A percentile compares a stretch with the other conserved stretches of the same genome.
phyloP scores from a whole-genome alignment of 2,888 invertebrate species.

The Nebria salina region DNA sequence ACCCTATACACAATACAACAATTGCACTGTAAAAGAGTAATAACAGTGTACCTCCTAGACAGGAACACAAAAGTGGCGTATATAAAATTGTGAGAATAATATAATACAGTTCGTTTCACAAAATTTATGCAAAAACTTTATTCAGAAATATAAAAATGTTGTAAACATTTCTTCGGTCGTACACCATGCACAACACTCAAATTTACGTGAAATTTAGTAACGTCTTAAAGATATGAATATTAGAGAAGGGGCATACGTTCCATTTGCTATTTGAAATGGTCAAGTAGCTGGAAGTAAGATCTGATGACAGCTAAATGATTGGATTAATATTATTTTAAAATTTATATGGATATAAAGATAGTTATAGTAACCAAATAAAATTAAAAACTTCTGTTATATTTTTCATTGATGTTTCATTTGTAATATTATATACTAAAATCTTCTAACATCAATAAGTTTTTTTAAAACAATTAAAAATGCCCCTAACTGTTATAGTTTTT shows the following conservation, averaged over 20 bases:
- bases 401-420: too few relatives aligned
- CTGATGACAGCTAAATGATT: background rate
- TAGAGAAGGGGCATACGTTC: background rate
- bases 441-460: too few relatives aligned
- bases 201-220: background rate
- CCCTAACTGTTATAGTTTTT: too few relatives aligned
- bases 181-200: background rate
- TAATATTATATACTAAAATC: too few relatives aligned
- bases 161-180: background rate
- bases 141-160: background rate
- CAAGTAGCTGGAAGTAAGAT: background rate
- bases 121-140: background rate
- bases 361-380: too few relatives aligned
- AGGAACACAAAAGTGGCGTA: background rate
- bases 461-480: too few relatives aligned
- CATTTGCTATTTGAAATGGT: background rate
- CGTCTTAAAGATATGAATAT: background rate
- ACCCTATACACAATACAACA: background rate
- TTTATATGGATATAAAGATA: too few relatives aligned
- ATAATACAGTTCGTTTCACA: constrained; percentile 1
- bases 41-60: background rate
- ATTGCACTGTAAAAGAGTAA: background rate
- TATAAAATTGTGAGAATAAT: background rate
- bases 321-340: background rate
- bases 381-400: too few relatives aligned